These are phyloP conservation scores for Ostrea edulis DNA, from an alignment of 1,140 invertebrate genomes.

Conservation along the genomic window DNA sequence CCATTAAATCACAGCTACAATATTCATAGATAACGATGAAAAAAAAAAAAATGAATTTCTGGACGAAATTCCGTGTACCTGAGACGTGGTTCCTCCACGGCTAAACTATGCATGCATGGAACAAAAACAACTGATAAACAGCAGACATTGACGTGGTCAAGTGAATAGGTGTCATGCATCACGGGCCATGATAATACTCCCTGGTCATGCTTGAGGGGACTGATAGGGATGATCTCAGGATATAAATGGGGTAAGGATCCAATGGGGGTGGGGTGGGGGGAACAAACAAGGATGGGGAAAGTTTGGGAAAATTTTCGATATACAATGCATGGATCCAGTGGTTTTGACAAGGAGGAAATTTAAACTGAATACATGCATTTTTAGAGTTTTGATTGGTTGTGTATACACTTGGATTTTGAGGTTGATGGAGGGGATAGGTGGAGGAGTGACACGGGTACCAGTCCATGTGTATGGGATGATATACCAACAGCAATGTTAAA, in stretches of 20 bases:
- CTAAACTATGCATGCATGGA: conserved; percentile 38
- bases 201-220: not conserved
- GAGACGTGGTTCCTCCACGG: conserved; percentile 13
- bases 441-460: not conserved
- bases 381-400: not conserved
- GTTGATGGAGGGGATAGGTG: not conserved
- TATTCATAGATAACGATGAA: not conserved
- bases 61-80: conserved; percentile 1
- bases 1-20: not conserved
- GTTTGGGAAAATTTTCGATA: not conserved
- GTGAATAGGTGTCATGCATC: conserved; percentile 16
- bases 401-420: not conserved
- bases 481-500: too few relatives aligned
- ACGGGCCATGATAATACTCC: not conserved
- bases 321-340: not conserved
- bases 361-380: not conserved
- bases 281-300: not conserved
- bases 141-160: not conserved
- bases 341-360: not conserved
- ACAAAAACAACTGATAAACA: conserved; percentile 35
- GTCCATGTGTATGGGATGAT: too few relatives aligned
- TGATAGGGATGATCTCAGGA: not conserved
- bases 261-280: not conserved
- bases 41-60: not conserved
- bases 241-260: not conserved